A percentile compares a stretch with the other conserved stretches of the same genome.
phyloP scores from a whole-genome alignment of 1,140 invertebrate species.

The Caenorhabditis inopinata region DNA sequence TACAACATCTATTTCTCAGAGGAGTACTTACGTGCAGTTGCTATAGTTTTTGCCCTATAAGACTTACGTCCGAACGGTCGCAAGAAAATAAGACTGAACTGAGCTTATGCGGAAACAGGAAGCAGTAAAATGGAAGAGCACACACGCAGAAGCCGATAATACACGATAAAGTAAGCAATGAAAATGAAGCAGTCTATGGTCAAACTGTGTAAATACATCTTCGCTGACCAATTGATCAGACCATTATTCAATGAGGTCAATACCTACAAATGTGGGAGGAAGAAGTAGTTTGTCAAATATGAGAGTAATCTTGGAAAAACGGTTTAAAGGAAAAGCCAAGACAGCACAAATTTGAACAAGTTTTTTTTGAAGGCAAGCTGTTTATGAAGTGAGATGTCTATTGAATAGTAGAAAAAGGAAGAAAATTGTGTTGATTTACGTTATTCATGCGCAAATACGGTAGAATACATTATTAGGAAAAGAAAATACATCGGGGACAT shows the following conservation, averaged over 20 bases:
- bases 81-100: neutral
- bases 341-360: neutral
- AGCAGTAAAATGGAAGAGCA: neutral
- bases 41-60: no score
- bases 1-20: no score
- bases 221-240: slow-evolving; percentile 2
- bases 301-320: neutral
- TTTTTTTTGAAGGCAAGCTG: neutral
- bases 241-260: slow-evolving; percentile 19
- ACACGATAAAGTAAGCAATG: slow-evolving; percentile 21
- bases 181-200: slow-evolving; percentile 17
- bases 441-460: slow-evolving; percentile 32
- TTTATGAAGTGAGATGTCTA: slow-evolving; percentile 2
- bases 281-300: neutral
- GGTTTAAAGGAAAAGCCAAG: neutral
- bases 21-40: no score
- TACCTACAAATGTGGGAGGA: neutral
- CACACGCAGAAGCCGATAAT: neutral
- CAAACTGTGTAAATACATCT: slow-evolving; percentile 21
- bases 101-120: neutral
- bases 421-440: slow-evolving; percentile 15
- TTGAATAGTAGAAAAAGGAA: slow-evolving; percentile 18
- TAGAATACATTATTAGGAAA: slow-evolving; percentile 17
- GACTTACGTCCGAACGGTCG: no score
- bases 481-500: slow-evolving; percentile 4